phyloP scores from a whole-genome alignment of 2,888 invertebrate species.

The Hybos culiciformis region DNA sequence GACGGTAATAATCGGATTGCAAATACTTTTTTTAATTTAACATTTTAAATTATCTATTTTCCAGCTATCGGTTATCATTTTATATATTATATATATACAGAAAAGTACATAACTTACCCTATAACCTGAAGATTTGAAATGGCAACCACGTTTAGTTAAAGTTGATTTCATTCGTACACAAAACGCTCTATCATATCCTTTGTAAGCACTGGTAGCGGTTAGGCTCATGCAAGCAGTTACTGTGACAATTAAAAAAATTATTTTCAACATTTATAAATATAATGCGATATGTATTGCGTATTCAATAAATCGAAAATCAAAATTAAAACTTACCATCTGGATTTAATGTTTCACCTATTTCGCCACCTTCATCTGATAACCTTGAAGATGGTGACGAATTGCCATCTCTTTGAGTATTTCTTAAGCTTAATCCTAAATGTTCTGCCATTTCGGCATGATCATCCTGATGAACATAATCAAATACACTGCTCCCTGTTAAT shows the following conservation, averaged over 20 bases:
- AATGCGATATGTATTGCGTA: too few relatives aligned
- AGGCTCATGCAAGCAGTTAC: slow-evolving; percentile 76
- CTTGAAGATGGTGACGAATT: slow-evolving; percentile 36
- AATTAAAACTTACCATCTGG: slow-evolving; percentile 68
- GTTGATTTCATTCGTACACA: slow-evolving; percentile 97
- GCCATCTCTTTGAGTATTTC: slow-evolving; percentile 43
- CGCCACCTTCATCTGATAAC: slow-evolving; percentile 55
- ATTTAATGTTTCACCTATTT: slow-evolving; percentile 70
- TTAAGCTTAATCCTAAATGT: slow-evolving; percentile 75
- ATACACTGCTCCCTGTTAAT: slow-evolving; percentile 98
- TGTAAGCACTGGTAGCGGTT: slow-evolving; percentile 54
- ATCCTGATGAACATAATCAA: slow-evolving; percentile 92
- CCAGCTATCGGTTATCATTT: too few relatives aligned
- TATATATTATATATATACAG: too few relatives aligned
- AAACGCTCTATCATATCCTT: slow-evolving; percentile 82
- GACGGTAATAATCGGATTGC: too few relatives aligned
- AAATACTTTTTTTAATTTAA: too few relatives aligned
- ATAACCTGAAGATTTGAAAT: slow-evolving; percentile 92
- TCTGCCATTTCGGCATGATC: slow-evolving; percentile 95
- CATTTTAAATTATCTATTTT: too few relatives aligned
- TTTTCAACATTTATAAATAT: neutral
- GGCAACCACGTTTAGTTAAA: slow-evolving; percentile 90
- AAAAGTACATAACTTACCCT: too few relatives aligned
- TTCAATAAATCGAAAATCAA: too few relatives aligned
- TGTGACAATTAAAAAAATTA: slow-evolving; percentile 32